Base-by-base conservation (phyloP, 2,113 vertebrate species). In the Mobula birostris region DNA sequence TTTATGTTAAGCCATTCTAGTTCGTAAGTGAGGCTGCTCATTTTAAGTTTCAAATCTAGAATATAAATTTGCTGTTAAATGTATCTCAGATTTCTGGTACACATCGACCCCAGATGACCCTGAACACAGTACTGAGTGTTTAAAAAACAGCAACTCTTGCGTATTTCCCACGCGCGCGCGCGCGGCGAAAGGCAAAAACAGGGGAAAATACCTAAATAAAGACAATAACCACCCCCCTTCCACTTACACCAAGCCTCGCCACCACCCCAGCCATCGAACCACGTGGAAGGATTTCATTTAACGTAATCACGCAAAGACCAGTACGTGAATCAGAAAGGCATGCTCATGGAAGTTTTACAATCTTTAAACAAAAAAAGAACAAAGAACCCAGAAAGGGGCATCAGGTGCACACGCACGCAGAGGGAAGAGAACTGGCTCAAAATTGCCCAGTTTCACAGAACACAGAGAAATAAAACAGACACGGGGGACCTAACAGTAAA, bases 341-440 rank as follows among this genome's bases (percentile, higher is more conserved):
- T 32, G 29, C 29, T 68, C 85, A 66, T 90, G 85, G 85, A 90
- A 90, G 61, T 90, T 90, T 90, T 32, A 68, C 85, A 66, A 66
- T 19, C 6, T 6, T 90, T 29, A 32, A 32, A 66, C 58, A 9
- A 19, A 17, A 48, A 66, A 90, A 68, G 8, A 19, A 17, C 85
- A 29, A 88, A 88, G 36, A 66, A 14, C 29, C n/a, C 61, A 48
- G 61, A 29, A 87, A 36, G 29, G 21, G n/a, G 8, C n/a, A 66
- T 63, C 61, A 32, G 61, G 61, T 48, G 48, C 48, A 48, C 48
- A 48, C 21, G 48, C 82, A 56, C 19, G 58, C 40, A 48, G 19
- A 63, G 83, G 5, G 9, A 7, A 85, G 48, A 29, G 24, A 8
- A 24, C 2, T 27, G 12, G 29, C 9, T 27, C 24, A 56, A 88